Percentiles rank a stretch among this genome's conserved stretches.
These are phyloP conservation scores for Anoplopoma fimbria DNA, from an alignment of 2,113 vertebrate species.

Conservation along the genomic window DNA sequence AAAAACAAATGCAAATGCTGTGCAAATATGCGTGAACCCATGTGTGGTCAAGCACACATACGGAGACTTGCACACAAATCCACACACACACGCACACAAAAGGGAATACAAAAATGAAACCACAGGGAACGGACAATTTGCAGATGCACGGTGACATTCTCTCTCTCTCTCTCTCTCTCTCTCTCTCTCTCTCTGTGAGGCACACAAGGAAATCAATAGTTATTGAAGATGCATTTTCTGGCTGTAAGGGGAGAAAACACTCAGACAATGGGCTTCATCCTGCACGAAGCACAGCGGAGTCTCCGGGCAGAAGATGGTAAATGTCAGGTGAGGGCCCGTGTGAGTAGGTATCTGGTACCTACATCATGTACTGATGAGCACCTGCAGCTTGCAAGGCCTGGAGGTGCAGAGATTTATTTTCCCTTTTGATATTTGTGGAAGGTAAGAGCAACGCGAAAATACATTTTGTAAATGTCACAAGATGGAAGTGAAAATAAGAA, in stretches of 20 bases:
- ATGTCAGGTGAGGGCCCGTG: slow-evolving; percentile 62
- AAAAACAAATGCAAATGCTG: slow-evolving; percentile 47
- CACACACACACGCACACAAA: not conserved
- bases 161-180: not conserved
- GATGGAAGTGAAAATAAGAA: slow-evolving; percentile 39
- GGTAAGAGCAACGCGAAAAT: slow-evolving; percentile 40
- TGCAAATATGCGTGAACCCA: slow-evolving; percentile 32
- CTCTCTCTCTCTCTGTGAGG: slow-evolving; percentile 34
- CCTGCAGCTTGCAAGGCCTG: slow-evolving; percentile 30
- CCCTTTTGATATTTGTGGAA: slow-evolving; percentile 40
- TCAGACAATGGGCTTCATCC: slow-evolving; percentile 45
- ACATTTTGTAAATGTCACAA: slow-evolving; percentile 61
- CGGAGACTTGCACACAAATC: not conserved
- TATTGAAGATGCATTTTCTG: slow-evolving; percentile 61
- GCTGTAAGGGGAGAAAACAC: slow-evolving; percentile 26
- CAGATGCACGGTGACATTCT: slow-evolving; percentile 54
- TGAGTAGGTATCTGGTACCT: slow-evolving; percentile 32
- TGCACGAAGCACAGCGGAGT: slow-evolving; percentile 32
- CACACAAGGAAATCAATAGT: slow-evolving; percentile 61
- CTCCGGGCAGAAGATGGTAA: slow-evolving; percentile 65
- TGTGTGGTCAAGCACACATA: slow-evolving; percentile 8
- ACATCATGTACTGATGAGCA: slow-evolving; percentile 54
- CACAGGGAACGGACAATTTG: slow-evolving; percentile 31
- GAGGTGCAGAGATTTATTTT: slow-evolving; percentile 16
- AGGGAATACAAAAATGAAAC: slow-evolving; percentile 8